Evolutionary conservation across 1,140 invertebrate genomes (phyloP).

Genomic region (Listronotus oregonensis): DNA sequence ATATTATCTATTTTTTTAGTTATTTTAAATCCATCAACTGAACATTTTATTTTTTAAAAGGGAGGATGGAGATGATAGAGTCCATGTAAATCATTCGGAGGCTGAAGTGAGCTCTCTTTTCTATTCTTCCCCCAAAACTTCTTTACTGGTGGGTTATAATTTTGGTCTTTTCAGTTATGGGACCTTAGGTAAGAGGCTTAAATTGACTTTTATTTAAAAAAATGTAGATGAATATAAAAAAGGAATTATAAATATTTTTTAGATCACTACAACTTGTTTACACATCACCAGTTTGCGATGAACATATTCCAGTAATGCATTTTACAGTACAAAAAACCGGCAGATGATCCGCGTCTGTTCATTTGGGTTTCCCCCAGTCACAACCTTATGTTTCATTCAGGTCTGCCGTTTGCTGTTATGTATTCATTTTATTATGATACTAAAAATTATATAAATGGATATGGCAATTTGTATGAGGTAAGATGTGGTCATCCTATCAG

Average conservation of each 20-base stretch:
- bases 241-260: not conserved
- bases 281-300: conserved; percentile 63
- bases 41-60: conserved; percentile 51
- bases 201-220: not conserved
- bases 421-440: conserved; percentile 63
- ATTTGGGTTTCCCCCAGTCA: conserved; percentile 69
- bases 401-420: conserved; percentile 59
- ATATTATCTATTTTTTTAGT: not conserved
- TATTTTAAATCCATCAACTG: conserved; percentile 37
- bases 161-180: conserved; percentile 75
- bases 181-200: conserved; percentile 57
- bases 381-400: conserved; percentile 32
- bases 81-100: conserved; percentile 54
- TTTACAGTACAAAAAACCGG: conserved; percentile 78
- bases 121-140: conserved; percentile 66
- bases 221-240: too few relatives aligned
- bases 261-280: conserved; percentile 58
- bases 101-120: conserved; percentile 60
- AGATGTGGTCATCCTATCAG: too few relatives aligned
- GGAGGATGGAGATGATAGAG: conserved; percentile 45
- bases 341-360: conserved; percentile 81
- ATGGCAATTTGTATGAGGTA: conserved; percentile 62
- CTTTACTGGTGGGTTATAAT: conserved; percentile 70
- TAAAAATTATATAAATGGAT: conserved; percentile 60
- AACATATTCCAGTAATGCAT: conserved; percentile 66